Evolutionary conservation across 2,113 vertebrate species (phyloP), one percentile per base, ranked within the genome.

Genomic region (Urocolius indicus): DNA sequence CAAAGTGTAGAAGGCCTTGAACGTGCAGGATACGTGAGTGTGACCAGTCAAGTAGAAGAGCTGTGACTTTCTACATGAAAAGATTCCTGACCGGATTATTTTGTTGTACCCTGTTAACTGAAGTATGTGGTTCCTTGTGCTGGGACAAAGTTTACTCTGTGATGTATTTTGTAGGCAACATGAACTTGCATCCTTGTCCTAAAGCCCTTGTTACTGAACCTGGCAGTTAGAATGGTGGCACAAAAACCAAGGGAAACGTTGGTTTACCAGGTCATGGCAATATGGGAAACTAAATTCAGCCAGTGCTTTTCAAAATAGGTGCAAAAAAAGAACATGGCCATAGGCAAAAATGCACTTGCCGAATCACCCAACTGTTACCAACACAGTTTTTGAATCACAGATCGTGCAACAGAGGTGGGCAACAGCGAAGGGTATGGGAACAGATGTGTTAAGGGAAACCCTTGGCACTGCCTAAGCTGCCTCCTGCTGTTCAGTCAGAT

Each of bases 11-110:
- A n/a, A 32, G 34, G 66, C 66, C 71, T 43, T 19, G 14, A 26
- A 6, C 3, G 1, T 26, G 55, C 68, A 22, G 5, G 5, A 22
- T 63, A n/a, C 1, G 0, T 1, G 5, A 49, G 55, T 32, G 76
- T 71, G 65, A 52, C 65, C 76, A n/a, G 13, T 29, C 22, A 6
- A 63, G 46, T 13, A 30, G 74, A 55, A 81, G 27, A 78, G 34
- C 48, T 59, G 23, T 34, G 51, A 32, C 59, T 36, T 23, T 26
- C 16, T 10, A 14, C 22, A 16, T 30, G 32, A 32, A 9, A 23
- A 52, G 13, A 7, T 11, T 51, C 29, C n/a, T 21, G 32, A 14
- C 11, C 67, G 12, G 38, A 11, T 55, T 4, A 24, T 9, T 19
- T 22, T 12, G 26, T 14, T 62, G 11, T 4, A 24, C 61, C 18